These are phyloP conservation scores for Polietes domitor DNA, from an alignment of 2,888 invertebrate genomes.

Conservation along the genomic window DNA sequence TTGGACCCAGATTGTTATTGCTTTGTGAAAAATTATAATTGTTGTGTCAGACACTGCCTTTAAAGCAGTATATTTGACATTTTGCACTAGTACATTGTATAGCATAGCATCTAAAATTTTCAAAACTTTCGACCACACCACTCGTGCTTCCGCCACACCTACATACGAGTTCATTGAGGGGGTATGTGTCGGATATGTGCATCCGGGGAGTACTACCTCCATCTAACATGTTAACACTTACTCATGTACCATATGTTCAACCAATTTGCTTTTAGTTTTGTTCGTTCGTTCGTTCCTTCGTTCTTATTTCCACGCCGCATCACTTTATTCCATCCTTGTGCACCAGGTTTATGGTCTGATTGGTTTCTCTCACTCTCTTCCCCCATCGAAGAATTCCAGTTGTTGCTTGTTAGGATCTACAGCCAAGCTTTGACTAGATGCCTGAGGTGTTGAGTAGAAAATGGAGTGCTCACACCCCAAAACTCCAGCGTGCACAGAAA, in stretches of 20 bases:
- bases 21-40: no score
- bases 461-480: neutral
- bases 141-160: no score
- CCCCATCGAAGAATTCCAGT: neutral
- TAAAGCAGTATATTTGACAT: no score
- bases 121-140: no score
- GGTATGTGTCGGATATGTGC: no score
- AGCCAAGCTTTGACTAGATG: neutral
- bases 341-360: constrained; percentile 57
- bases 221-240: constrained; percentile 58
- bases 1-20: no score
- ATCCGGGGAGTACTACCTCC: constrained; percentile 3
- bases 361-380: constrained; percentile 52
- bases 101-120: no score
- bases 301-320: neutral
- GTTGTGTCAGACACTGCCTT: no score
- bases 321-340: neutral
- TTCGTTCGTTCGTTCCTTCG: constrained; percentile 10
- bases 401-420: neutral
- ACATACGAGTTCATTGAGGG: no score
- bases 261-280: constrained; percentile 54
- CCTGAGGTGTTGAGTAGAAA: constrained; percentile 22
- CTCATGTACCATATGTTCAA: constrained; percentile 61
- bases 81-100: no score
- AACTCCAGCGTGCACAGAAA: neutral